Percentiles rank a stretch among this genome's conserved stretches.
These are phyloP conservation scores for Enteromius thamalakanensis DNA, from an alignment of 2,797 vertebrate genomes.

Conservation along the genomic window DNA sequence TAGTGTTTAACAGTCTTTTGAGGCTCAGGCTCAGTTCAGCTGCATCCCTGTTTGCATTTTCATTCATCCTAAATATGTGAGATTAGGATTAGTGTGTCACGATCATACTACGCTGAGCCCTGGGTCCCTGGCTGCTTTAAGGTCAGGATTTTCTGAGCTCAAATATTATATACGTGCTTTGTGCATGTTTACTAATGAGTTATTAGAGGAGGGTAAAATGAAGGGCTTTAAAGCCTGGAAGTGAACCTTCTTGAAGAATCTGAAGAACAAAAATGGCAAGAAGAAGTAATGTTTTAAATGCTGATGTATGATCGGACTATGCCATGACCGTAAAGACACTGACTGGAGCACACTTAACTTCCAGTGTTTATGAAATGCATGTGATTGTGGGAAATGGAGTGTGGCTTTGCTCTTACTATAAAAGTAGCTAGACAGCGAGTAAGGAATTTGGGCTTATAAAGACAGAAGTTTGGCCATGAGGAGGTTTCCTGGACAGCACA, in stretches of 20 bases:
- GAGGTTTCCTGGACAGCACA: slow-evolving; percentile 59
- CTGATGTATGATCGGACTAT: background rate
- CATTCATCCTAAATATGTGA: background rate
- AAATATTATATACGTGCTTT: background rate
- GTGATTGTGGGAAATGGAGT: slow-evolving; percentile 1
- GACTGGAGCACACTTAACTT: background rate
- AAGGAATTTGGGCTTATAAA: slow-evolving; percentile 9
- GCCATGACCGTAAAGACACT: background rate
- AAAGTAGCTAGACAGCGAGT: background rate
- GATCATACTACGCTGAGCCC: background rate
- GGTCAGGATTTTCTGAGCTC: background rate
- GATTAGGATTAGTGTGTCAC: background rate
- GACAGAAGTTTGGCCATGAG: slow-evolving; percentile 23
- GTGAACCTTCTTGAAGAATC: background rate
- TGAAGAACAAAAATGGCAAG: background rate
- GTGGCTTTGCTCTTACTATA: slow-evolving; percentile 17
- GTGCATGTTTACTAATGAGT: background rate
- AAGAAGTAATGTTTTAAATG: background rate
- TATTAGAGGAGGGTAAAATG: background rate
- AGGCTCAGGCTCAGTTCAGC: background rate
- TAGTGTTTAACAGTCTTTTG: background rate
- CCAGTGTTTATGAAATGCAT: background rate
- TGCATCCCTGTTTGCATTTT: background rate
- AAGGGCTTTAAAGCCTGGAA: background rate
- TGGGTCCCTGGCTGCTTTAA: background rate